phyloP scores from a whole-genome alignment of 1,140 invertebrate species.

The Saxidomus purpurata region DNA sequence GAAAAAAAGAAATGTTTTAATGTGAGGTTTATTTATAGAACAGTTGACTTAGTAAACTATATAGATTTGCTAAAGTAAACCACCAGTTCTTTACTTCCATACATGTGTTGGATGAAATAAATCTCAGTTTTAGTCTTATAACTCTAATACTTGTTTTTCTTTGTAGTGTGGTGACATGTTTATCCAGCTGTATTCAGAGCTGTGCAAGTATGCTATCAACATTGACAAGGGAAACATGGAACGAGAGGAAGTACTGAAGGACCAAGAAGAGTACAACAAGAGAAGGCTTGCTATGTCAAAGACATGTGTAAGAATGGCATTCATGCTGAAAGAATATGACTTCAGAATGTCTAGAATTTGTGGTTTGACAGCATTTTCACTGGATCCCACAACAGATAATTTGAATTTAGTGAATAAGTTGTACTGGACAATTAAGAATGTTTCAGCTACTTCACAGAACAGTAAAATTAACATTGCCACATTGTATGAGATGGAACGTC shows the following conservation, averaged over 20 bases:
- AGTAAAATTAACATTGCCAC: conserved; percentile 76
- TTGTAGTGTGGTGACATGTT: conserved; percentile 80
- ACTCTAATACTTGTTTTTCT: background rate
- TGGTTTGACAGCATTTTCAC: conserved; percentile 77
- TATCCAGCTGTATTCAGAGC: conserved; percentile 77
- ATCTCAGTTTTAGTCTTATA: too few species aligned
- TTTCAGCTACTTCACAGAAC: conserved; percentile 49
- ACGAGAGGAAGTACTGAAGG: conserved; percentile 66
- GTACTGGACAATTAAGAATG: conserved; percentile 68
- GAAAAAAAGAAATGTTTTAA: too few species aligned
- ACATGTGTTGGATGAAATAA: too few species aligned
- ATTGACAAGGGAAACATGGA: conserved; percentile 79
- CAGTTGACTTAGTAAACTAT: too few species aligned
- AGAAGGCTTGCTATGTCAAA: conserved; percentile 74
- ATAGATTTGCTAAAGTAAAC: too few species aligned
- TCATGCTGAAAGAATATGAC: conserved; percentile 72
- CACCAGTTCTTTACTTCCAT: too few species aligned
- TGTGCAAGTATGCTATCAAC: conserved; percentile 80
- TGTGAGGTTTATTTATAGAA: too few species aligned
- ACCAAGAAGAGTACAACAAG: conserved; percentile 65
- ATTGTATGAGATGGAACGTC: conserved; percentile 78
- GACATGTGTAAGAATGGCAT: conserved; percentile 75
- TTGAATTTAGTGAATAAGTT: conserved; percentile 74
- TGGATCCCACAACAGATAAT: conserved; percentile 73
- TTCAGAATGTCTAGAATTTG: conserved; percentile 71